phyloP scores from a whole-genome alignment of 2,113 vertebrate genomes.

The Crotophaga sulcirostris region DNA sequence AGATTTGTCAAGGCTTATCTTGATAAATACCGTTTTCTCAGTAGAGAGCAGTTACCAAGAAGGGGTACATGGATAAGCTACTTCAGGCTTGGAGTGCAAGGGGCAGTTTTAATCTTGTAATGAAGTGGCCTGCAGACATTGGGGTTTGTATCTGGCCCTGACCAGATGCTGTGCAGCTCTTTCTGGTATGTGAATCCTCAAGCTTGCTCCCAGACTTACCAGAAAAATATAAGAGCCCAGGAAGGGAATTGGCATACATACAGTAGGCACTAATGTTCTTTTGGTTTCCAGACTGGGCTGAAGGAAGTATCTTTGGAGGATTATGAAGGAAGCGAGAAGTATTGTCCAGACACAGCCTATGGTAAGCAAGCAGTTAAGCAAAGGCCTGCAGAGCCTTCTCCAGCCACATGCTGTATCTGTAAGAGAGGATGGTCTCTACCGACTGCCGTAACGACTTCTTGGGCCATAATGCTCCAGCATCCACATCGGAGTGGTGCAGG shows the following conservation, averaged over 20 bases:
- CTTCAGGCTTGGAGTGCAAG: not conserved
- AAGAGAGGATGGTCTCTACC: not conserved
- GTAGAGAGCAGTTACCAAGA: not conserved
- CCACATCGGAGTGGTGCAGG: not conserved
- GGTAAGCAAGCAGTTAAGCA: constrained; percentile 76
- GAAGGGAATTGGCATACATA: not conserved
- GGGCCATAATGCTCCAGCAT: not conserved
- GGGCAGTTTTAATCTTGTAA: not conserved
- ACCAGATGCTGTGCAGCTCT: not conserved
- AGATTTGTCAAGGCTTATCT: not conserved
- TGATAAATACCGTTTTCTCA: not conserved
- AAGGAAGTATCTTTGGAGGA: constrained; percentile 63
- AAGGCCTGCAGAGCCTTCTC: not conserved
- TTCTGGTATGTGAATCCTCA: not conserved
- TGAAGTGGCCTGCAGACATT: not conserved
- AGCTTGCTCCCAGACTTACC: not conserved
- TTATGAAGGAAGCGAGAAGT: constrained; percentile 66
- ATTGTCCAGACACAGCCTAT: constrained; percentile 81
- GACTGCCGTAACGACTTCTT: not conserved
- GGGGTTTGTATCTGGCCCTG: not conserved
- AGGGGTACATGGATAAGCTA: not conserved
- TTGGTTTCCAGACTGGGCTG: constrained; percentile 66
- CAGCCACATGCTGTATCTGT: not conserved
- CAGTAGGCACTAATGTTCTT: constrained; percentile 46
- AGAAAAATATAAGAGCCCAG: not conserved